Conservation (phyloP, 2,113 vertebrate species). For the Tinamus guttatus region DNA sequence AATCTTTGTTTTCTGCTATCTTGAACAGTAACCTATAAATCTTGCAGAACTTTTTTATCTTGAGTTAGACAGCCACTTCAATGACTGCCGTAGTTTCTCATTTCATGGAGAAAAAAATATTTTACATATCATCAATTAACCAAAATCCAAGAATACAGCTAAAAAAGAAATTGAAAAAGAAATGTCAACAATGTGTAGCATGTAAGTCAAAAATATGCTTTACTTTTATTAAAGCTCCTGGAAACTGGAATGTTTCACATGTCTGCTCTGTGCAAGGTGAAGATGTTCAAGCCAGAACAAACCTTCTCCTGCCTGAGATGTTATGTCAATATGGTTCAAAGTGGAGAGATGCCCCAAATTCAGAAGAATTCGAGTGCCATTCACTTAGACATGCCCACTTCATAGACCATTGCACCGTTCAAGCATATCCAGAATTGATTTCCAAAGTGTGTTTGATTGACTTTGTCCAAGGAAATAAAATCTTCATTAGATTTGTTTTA, state of each 20-base stretch:
- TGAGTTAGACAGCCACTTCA: not conserved
- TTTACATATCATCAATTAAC: not conserved
- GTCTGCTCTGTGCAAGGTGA: accelerated
- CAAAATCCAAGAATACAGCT: not conserved
- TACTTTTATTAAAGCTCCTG: not conserved
- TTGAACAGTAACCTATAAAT: not conserved
- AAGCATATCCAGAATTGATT: not conserved
- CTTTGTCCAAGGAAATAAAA: not conserved
- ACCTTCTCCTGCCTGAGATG: not conserved
- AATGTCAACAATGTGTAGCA: not conserved
- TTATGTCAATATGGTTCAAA: not conserved
- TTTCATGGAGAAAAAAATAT: not conserved
- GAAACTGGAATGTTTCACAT: not conserved
- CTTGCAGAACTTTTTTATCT: not conserved
- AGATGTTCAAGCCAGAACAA: not conserved
- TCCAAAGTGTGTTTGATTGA: not conserved
- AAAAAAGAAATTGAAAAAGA: not conserved
- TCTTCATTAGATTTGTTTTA: not conserved
- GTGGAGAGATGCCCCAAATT: not conserved
- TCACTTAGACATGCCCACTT: not conserved
- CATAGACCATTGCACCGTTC: not conserved
- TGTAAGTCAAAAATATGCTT: not conserved
- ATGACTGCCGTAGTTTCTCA: not conserved
- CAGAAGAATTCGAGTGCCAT: not conserved
- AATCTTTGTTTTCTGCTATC: not conserved